A percentile compares a stretch with the other conserved stretches of the same genome.
Conservation (phyloP, 2,113 vertebrate genomes). For the Salvator merianae region DNA sequence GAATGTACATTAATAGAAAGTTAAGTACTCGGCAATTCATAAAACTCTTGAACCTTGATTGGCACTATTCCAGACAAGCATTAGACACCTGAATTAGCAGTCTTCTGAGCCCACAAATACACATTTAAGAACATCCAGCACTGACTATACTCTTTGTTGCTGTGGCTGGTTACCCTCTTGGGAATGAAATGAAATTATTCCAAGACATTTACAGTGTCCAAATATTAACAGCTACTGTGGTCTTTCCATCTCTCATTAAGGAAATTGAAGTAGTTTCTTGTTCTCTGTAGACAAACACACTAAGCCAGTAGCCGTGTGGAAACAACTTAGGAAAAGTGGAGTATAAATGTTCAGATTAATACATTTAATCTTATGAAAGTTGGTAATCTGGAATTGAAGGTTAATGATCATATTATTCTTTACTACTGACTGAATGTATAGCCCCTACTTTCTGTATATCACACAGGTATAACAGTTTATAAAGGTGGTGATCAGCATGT, state of each 20-base stretch:
- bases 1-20: constrained; percentile 25
- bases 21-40: constrained; percentile 38
- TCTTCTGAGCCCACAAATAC: constrained; percentile 35
- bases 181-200: constrained; percentile 43
- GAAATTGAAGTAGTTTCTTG: accelerated
- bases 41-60: constrained; percentile 38
- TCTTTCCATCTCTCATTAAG: constrained; percentile 25
- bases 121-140: constrained; percentile 13
- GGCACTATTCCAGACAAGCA: constrained; percentile 11
- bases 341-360: background rate
- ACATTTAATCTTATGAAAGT: background rate
- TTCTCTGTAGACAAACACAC: background rate
- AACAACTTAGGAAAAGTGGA: background rate
- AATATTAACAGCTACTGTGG: constrained; percentile 36
- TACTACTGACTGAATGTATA: too few relatives aligned
- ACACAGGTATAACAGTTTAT: background rate
- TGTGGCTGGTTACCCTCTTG: constrained; percentile 16
- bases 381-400: background rate
- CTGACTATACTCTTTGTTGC: background rate
- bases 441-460: background rate
- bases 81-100: constrained; percentile 27
- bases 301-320: too few relatives aligned
- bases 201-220: background rate
- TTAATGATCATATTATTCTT: too few relatives aligned
- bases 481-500: background rate